Conservation (phyloP, 2,113 vertebrate species). For the Pteruthius melanotis region DNA sequence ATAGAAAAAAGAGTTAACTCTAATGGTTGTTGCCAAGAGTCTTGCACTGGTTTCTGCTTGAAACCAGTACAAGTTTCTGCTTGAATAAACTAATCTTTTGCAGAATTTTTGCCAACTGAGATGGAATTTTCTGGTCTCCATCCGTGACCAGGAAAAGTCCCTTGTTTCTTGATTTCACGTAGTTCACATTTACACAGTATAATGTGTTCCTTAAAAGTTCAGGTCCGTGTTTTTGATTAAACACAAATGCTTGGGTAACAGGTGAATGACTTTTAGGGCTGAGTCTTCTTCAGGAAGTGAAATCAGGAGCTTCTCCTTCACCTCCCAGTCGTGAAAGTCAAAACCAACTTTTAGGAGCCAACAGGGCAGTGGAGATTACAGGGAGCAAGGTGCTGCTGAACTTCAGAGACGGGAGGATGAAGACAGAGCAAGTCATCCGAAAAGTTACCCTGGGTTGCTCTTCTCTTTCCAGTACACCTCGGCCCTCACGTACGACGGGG, state of each 20-base stretch:
- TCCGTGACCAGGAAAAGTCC: background rate
- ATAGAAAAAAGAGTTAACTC: background rate
- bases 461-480: conserved; percentile 86
- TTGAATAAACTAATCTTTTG: background rate
- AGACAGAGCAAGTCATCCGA: background rate
- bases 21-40: background rate
- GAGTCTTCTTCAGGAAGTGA: background rate
- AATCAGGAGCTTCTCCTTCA: background rate
- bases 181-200: background rate
- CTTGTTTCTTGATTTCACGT: background rate
- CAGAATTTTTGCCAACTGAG: background rate
- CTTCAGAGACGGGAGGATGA: background rate
- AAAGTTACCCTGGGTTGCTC: background rate
- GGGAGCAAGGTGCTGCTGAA: background rate
- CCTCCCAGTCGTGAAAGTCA: background rate
- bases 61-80: background rate
- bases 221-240: background rate
- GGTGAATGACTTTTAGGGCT: background rate
- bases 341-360: background rate
- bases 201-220: background rate
- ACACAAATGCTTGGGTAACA: background rate
- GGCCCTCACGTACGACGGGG: conserved; percentile 93
- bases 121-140: background rate
- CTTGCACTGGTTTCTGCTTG: background rate
- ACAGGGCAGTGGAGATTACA: too few species aligned